phyloP scores from a whole-genome alignment of 2,888 invertebrate species.

The Athalia cordata region DNA sequence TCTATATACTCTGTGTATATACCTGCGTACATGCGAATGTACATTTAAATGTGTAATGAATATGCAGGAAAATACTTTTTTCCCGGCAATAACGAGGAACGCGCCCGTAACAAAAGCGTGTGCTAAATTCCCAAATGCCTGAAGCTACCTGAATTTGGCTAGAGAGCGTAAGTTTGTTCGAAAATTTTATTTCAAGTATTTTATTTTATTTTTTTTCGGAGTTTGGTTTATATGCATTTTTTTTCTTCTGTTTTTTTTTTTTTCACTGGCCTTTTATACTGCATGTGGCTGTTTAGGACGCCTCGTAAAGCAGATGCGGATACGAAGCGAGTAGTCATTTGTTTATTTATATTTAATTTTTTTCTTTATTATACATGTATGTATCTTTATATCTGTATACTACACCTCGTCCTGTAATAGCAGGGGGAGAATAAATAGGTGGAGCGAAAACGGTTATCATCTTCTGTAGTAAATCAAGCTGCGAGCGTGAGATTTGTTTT shows the following conservation, averaged over 20 bases:
- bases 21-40: neutral
- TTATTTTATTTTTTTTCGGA: constrained; percentile 15
- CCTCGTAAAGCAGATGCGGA: constrained; percentile 25
- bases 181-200: neutral
- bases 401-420: neutral
- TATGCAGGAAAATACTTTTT: constrained; percentile 25
- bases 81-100: constrained; percentile 2
- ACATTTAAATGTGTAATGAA: neutral
- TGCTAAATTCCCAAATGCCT: neutral
- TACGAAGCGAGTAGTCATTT: constrained; percentile 17
- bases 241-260: neutral
- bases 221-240: constrained; percentile 7
- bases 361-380: neutral
- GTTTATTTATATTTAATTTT: neutral
- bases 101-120: constrained; percentile 12
- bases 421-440: neutral
- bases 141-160: neutral
- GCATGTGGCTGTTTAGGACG: neutral
- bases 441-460: constrained; percentile 28
- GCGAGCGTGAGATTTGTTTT: constrained; percentile 32
- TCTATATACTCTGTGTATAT: neutral
- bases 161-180: neutral
- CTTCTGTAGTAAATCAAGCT: constrained; percentile 5
- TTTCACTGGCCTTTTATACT: neutral
- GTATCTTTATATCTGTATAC: too few species aligned